Base-by-base conservation (phyloP, 2,888 invertebrate genomes). In the Helobdella robusta region DNA sequence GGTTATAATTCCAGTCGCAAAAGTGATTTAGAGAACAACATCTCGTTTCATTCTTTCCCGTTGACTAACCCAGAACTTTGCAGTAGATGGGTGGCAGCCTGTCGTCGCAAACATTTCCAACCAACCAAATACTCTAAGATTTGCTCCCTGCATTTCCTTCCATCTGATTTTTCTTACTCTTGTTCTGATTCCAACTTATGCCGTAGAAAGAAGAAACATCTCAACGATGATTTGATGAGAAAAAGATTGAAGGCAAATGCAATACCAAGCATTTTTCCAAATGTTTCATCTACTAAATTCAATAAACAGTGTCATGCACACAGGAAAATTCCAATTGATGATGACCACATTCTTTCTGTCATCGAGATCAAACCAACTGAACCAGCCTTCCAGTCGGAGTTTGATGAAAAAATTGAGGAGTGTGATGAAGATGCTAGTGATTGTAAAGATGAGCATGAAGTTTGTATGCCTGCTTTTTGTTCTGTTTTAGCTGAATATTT, bases 131-230 rank as follows among this genome's bases (percentile, higher is more conserved):
- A 52, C 34, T 52, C 62, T 28, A 62, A 34, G 20, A 30, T 48
- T 20, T 62, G 48, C 48, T 62, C 62, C 8, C 23, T 46, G 5
- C 46, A 48, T 46, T 62, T 62, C 20, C 28, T 20, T 18, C 62
- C 32, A n/a, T 48, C 48, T 40, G 62, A 62, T 32, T 48, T 62
- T 44, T 18, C 48, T 48, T 20, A 63, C 3, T 20, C 48, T 58
- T 54, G 46, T 28, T 48, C 48, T 5, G 48, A 48, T 25, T 23
- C 48, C 6, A 48, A 48, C 15, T 20, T 48, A 20, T 23, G 23
- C 6, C 20, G 48, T 6, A 48, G 48, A 25, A 48, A 25, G 48
- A 23, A 20, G 23, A 48, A 23, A 25, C 23, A 25, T 6, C 25
- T 25, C 1, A 48, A 25, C 20, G 25, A 25, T 23, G 23, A 23